Conservation (phyloP, 2,888 invertebrate genomes). For the Euzophera pinguis region DNA sequence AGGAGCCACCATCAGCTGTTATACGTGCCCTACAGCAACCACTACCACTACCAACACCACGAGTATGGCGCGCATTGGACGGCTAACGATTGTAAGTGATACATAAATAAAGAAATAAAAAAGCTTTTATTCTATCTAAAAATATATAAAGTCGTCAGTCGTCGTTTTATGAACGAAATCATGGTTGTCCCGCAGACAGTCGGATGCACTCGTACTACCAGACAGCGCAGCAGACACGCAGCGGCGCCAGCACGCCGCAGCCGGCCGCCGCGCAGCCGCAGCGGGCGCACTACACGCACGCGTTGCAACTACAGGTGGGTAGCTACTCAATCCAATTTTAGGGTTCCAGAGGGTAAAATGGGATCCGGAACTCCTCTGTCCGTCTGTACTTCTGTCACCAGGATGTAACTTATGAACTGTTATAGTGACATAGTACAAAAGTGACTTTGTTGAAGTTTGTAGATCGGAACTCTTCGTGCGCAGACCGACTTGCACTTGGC, state of each 20-base stretch:
- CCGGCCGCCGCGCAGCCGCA: slow-evolving; percentile 44
- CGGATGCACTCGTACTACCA: slow-evolving; percentile 45
- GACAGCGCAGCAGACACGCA: slow-evolving; percentile 34
- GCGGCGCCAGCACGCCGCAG: slow-evolving; percentile 43
- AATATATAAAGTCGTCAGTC: too few relatives aligned
- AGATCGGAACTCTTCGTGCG: too few relatives aligned
- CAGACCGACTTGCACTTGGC: too few relatives aligned
- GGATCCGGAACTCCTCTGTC: too few relatives aligned
- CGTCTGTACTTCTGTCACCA: too few relatives aligned
- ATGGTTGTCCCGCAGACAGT: slow-evolving; percentile 27
- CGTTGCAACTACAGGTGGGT: slow-evolving; percentile 56
- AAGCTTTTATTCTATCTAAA: too few relatives aligned
- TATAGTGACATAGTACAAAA: too few relatives aligned
- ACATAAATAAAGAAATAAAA: background rate
- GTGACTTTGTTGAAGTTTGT: too few relatives aligned
- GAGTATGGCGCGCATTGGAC: slow-evolving; percentile 56
- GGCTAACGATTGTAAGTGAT: slow-evolving; percentile 54
- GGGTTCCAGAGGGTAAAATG: too few relatives aligned
- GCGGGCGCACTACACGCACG: slow-evolving; percentile 58
- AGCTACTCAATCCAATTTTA: too few relatives aligned
- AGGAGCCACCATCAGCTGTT: slow-evolving; percentile 84
- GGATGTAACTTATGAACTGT: too few relatives aligned
- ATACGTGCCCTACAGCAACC: slow-evolving; percentile 83
- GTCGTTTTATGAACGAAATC: too few relatives aligned
- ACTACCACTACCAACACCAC: slow-evolving; percentile 62